Evolutionary conservation across 2,797 vertebrate genomes (phyloP).

Genomic region (Coluber constrictor): DNA sequence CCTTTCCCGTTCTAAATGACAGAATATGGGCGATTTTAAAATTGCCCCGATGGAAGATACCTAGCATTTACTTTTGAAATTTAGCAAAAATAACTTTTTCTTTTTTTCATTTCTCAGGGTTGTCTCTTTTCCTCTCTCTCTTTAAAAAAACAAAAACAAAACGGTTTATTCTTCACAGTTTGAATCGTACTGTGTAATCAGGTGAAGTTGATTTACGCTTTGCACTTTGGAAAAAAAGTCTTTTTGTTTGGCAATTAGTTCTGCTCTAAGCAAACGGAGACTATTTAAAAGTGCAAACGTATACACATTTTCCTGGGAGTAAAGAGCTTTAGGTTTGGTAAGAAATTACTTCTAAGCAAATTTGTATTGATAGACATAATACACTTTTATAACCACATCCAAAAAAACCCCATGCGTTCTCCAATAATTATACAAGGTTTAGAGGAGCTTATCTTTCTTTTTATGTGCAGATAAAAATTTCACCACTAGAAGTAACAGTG

Average conservation of each 20-base stretch:
- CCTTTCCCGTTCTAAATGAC: background rate
- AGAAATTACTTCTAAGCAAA: background rate
- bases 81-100: background rate
- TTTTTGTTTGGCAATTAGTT: background rate
- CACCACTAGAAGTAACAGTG: background rate
- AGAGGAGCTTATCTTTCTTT: background rate
- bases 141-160: background rate
- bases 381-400: background rate
- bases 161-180: background rate
- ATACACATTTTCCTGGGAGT: background rate
- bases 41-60: background rate
- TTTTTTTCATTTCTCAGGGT: background rate
- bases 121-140: background rate
- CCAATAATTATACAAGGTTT: background rate
- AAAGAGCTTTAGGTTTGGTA: background rate
- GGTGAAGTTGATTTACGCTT: background rate
- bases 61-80: background rate
- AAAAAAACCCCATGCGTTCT: background rate
- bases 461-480: background rate
- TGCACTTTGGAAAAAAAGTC: background rate
- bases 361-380: background rate
- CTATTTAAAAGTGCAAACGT: background rate
- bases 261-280: background rate
- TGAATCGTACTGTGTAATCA: background rate
- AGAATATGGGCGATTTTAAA: background rate